phyloP scores from a whole-genome alignment of 1,140 invertebrate genomes.

The Danaus plexippus region DNA sequence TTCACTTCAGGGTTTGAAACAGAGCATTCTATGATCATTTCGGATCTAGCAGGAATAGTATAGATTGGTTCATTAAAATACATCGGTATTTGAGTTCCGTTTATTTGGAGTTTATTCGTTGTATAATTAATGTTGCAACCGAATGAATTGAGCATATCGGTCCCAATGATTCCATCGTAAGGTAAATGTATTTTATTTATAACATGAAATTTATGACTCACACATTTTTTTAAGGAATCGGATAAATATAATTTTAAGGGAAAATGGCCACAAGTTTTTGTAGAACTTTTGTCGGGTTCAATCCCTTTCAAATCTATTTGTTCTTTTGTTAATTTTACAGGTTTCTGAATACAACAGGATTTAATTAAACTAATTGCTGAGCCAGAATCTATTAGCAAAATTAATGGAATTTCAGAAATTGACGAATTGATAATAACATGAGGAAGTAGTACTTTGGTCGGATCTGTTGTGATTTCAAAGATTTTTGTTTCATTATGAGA shows the following conservation, averaged over 20 bases:
- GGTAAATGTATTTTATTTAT: slow-evolving; percentile 21
- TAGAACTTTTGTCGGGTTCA: slow-evolving; percentile 15
- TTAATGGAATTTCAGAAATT: slow-evolving; percentile 17
- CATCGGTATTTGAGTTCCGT: slow-evolving; percentile 11
- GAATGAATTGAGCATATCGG: slow-evolving; percentile 16
- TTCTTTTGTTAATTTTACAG: slow-evolving; percentile 12
- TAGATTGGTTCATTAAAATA: slow-evolving; percentile 21
- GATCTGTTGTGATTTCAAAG: slow-evolving; percentile 20
- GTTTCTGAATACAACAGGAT: slow-evolving; percentile 13
- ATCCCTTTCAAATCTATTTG: slow-evolving; percentile 27
- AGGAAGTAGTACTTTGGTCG: slow-evolving; percentile 19
- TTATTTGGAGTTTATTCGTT: slow-evolving; percentile 2
- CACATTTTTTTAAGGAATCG: background rate
- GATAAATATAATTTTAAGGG: slow-evolving; percentile 18
- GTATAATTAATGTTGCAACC: slow-evolving; percentile 18
- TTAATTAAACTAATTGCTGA: slow-evolving; percentile 22
- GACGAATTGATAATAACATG: slow-evolving; percentile 17
- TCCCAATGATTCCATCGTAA: slow-evolving; percentile 24
- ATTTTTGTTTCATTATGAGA: slow-evolving; percentile 10
- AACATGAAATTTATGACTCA: slow-evolving; percentile 23
- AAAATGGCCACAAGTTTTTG: slow-evolving; percentile 19
- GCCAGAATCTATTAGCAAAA: slow-evolving; percentile 28
- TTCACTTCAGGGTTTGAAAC: slow-evolving; percentile 20
- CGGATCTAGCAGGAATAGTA: slow-evolving; percentile 17
- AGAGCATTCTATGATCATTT: slow-evolving; percentile 22